Evolutionary conservation across 2,113 vertebrate genomes (phyloP), one percentile per base, ranked within the genome.

Genomic region (Tretioscincus oriximinensis): DNA sequence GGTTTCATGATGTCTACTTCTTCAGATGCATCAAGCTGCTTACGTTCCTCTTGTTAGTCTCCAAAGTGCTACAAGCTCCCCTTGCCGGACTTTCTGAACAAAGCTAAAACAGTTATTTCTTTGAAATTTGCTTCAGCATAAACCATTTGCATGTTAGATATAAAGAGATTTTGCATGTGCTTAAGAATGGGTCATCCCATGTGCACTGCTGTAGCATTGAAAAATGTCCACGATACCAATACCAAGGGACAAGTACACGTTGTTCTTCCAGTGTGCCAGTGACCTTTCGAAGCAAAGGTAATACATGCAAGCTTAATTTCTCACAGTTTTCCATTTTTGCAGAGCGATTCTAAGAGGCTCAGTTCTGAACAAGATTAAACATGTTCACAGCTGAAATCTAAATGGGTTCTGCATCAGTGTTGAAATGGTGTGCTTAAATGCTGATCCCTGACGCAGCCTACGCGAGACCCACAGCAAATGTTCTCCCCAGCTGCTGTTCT

Each of bases 291-390:
- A 92, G 93, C 86, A 91, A 90, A 92, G 80, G 81, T 87, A 92
- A 91, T 31, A 16, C 47, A 87, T 41, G 76, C 0, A 80, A 87
- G 68, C 84, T 88, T 84, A n/a, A 81, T 92, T 94, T 90, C 88
- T 86, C 88, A 80, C 66, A 87, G 87, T 93, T 91, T 86, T 88
- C 51, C 35, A 85, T 79, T 91, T 90, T 90, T 91, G 67, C 77
- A 82, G 80, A 81, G 67, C 76, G 83, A 81, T 90, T 92, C 81
- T 87, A 82, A 88, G 83, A 90, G 88, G 75, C 83, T 91, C 60
- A 41, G 31, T 90, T 90, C 94, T 93, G 84, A 91, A 90, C 91
- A 92, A 91, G 94, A 93, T 92, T 73, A 85, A 95, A 94, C 92
- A 90, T 83, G 93, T 82, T 85, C 88, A 85, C 82, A 88, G 90